Percentiles rank a stretch among this genome's conserved stretches.
Conservation (phyloP, 2,888 invertebrate species). For the Teleiodes luculella region DNA sequence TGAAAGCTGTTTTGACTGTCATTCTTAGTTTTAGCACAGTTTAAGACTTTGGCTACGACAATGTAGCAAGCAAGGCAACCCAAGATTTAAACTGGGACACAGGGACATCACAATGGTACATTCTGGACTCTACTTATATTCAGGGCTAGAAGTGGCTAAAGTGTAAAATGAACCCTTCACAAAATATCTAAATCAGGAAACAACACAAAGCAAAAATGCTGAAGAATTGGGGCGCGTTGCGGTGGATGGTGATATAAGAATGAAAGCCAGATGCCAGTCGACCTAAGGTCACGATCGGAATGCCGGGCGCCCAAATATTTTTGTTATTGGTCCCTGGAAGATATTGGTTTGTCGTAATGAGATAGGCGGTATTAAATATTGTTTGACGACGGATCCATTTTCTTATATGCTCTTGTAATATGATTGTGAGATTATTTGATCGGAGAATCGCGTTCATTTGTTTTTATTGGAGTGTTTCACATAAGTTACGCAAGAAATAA, state of each 20-base stretch:
- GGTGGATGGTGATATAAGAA: not conserved
- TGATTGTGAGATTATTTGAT: too few species aligned
- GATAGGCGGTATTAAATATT: constrained; percentile 1
- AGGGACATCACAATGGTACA: too few species aligned
- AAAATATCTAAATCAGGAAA: not conserved
- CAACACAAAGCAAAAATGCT: not conserved
- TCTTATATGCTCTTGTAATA: not conserved
- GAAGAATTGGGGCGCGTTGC: not conserved
- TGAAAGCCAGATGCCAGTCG: constrained; percentile 3
- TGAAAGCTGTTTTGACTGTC: too few species aligned
- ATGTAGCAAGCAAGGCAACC: too few species aligned
- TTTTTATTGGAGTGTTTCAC: too few species aligned
- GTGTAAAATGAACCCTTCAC: not conserved
- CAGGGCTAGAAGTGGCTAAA: too few species aligned
- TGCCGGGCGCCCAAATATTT: constrained; percentile 39
- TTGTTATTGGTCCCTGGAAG: constrained; percentile 37
- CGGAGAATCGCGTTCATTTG: too few species aligned
- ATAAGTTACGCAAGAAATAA: too few species aligned
- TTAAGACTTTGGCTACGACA: too few species aligned
- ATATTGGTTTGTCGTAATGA: constrained; percentile 23
- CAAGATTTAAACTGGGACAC: too few species aligned
- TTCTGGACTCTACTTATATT: too few species aligned
- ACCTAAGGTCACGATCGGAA: constrained; percentile 6
- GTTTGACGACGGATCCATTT: not conserved
- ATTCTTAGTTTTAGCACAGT: too few species aligned